Percentiles rank a stretch among this genome's conserved stretches.
Conservation (phyloP, 2,888 invertebrate species). For the Junonia oenone region DNA sequence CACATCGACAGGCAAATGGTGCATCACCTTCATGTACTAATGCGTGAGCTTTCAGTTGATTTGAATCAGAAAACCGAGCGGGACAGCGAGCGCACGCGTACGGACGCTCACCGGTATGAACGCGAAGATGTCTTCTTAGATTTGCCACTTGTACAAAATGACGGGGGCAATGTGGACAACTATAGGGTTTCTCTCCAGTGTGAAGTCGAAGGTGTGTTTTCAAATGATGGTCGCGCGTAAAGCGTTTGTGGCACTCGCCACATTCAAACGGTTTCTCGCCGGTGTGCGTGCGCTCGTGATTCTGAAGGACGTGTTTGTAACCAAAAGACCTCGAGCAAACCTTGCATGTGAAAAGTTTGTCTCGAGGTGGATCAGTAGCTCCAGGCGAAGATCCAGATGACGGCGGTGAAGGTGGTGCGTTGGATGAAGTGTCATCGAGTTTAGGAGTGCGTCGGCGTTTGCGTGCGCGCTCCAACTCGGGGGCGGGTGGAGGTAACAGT, state of each 20-base stretch:
- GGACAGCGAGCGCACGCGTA: slow-evolving; percentile 92
- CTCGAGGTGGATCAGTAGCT: slow-evolving; percentile 78
- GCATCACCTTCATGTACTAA: slow-evolving; percentile 94
- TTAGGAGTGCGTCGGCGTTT: slow-evolving; percentile 73
- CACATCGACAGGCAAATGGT: slow-evolving; percentile 91
- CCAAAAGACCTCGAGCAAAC: slow-evolving; percentile 93
- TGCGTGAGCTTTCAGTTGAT: slow-evolving; percentile 93
- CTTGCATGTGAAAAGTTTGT: slow-evolving; percentile 93
- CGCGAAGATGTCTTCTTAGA: slow-evolving; percentile 90
- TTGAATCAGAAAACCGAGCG: slow-evolving; percentile 93
- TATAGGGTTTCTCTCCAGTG: slow-evolving; percentile 95
- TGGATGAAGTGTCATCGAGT: slow-evolving; percentile 56
- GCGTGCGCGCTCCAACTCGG: slow-evolving; percentile 62
- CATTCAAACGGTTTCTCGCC: slow-evolving; percentile 97
- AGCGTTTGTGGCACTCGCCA: slow-evolving; percentile 93
- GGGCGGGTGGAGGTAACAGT: slow-evolving; percentile 71
- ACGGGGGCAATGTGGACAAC: slow-evolving; percentile 93
- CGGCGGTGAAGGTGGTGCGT: slow-evolving; percentile 57
- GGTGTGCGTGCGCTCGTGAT: slow-evolving; percentile 96
- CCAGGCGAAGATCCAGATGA: slow-evolving; percentile 76
- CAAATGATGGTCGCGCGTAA: slow-evolving; percentile 94
- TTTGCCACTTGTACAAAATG: slow-evolving; percentile 97
- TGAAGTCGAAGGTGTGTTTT: slow-evolving; percentile 96
- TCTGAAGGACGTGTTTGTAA: slow-evolving; percentile 96
- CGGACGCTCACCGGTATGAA: slow-evolving; percentile 94